Evolutionary conservation across 2,888 invertebrate genomes (phyloP), one percentile per base, ranked within the genome.

Genomic region (Troilus luridus): DNA sequence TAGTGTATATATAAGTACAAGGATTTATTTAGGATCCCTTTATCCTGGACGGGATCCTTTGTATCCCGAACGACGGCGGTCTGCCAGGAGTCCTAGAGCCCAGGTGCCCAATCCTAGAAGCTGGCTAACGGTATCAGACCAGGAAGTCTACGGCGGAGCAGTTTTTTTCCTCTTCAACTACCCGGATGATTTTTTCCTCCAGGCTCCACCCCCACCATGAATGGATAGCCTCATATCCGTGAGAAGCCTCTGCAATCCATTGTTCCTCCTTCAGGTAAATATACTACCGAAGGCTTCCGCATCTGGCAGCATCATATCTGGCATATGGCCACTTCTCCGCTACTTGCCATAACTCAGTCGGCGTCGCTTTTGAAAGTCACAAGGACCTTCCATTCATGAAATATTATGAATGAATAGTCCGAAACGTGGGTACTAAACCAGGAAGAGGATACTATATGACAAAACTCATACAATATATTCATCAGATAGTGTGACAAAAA

Each of bases 211-310:
- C 54, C 81, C 81, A 19, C 81, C 81, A 21, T 54, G 54, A 81
- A 54, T 81, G 54, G 81, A 41, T 54, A 6, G 19, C 7, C 54
- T 21, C 54, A 81, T 81, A 81, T 81, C 81, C 81, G 81, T 81
- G 81, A 81, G 81, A 81, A 81, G 81, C 17, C 81, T 21, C 41
- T 5, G 19, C 54, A 54, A 81, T 0, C 81, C 21, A 81, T 81
- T 81, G 81, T 81, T 81, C 81, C 81, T 41, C 10, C 19, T 81
- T 17, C 81, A 81, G 81, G 81, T 81, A 81, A 81, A 54, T 21
- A 54, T 19, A 54, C 81, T 14, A 8, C 17, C 9, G 19, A 8
- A 41, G 54, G 17, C 81, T 81, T 81, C 81, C 81, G 81, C 81
- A 54, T 81, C 81, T 54, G 54, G 81, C 54, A 21, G 67, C 27